phyloP scores from a whole-genome alignment of 2,888 invertebrate species.

The Endotricha flammealis region DNA sequence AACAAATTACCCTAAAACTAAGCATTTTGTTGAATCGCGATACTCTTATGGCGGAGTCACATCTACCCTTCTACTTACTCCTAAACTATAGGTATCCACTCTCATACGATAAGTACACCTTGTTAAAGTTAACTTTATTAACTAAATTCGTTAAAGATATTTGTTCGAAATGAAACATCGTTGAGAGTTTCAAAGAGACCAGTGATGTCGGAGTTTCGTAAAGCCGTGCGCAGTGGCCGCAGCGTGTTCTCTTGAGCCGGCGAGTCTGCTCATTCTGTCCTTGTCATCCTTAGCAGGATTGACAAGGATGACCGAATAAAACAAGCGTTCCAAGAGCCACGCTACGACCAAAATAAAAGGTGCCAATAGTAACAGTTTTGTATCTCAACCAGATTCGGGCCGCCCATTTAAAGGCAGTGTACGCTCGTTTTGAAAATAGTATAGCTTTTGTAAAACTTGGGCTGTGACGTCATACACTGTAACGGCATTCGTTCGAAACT shows the following conservation, averaged over 20 bases:
- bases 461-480: conserved; percentile 61
- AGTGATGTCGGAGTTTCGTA: conserved; percentile 72
- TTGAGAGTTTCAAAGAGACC: conserved; percentile 43
- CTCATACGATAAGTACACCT: conserved; percentile 41
- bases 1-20: conserved; percentile 19
- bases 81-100: conserved; percentile 41
- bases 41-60: conserved; percentile 72
- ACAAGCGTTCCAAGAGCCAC: conserved; percentile 24
- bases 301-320: too few species aligned
- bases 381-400: conserved; percentile 73
- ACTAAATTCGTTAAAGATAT: conserved; percentile 56
- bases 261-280: conserved; percentile 9
- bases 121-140: conserved; percentile 37
- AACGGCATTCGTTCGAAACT: conserved; percentile 72
- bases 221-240: conserved; percentile 62
- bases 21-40: conserved; percentile 32
- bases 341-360: conserved; percentile 45
- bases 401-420: conserved; percentile 65
- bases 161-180: conserved; percentile 52
- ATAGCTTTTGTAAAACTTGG: conserved; percentile 39
- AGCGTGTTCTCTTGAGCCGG: conserved; percentile 28
- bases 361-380: conserved; percentile 57
- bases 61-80: conserved; percentile 46
- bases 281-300: too few species aligned
- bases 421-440: conserved; percentile 36